Conservation (phyloP, 1,140 invertebrate species). For the Rhyzopertha dominica region DNA sequence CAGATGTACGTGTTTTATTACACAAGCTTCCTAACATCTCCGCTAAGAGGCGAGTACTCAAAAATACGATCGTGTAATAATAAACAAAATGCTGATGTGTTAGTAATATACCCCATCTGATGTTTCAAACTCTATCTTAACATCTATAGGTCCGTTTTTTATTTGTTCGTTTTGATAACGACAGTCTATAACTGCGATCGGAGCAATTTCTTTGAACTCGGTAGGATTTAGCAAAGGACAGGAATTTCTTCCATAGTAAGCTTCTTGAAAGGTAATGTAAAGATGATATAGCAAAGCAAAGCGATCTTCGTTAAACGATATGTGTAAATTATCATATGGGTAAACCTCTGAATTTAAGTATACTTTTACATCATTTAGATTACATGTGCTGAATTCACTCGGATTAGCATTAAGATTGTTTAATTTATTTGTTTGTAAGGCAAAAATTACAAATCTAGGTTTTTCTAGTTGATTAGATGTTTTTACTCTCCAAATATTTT, state of each 20-base stretch:
- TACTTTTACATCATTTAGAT: constrained; percentile 30
- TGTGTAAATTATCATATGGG: constrained; percentile 35
- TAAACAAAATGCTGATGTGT: constrained; percentile 31
- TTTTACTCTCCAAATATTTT: too few relatives aligned
- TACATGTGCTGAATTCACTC: too few relatives aligned
- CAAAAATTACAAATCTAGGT: too few relatives aligned
- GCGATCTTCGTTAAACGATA: constrained; percentile 22
- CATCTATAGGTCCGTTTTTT: constrained; percentile 28
- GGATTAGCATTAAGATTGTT: too few relatives aligned
- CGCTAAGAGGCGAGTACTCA: constrained; percentile 19
- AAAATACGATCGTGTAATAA: constrained; percentile 31
- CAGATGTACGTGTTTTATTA: too few relatives aligned
- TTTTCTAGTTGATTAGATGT: too few relatives aligned
- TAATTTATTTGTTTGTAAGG: too few relatives aligned
- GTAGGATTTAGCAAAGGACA: constrained; percentile 11
- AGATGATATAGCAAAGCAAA: constrained; percentile 30
- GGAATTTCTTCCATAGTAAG: constrained; percentile 24
- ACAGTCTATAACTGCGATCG: constrained; percentile 31
- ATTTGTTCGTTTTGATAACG: constrained; percentile 28
- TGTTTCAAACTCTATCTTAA: constrained; percentile 31
- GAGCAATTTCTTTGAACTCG: constrained; percentile 15
- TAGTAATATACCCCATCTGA: constrained; percentile 13
- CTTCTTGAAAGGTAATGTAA: constrained; percentile 30
- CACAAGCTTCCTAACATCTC: constrained; percentile 5
- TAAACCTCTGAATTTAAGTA: constrained; percentile 32